These are phyloP conservation scores for Rutilus rutilus DNA, from an alignment of 2,113 vertebrate species.

Conservation along the genomic window DNA sequence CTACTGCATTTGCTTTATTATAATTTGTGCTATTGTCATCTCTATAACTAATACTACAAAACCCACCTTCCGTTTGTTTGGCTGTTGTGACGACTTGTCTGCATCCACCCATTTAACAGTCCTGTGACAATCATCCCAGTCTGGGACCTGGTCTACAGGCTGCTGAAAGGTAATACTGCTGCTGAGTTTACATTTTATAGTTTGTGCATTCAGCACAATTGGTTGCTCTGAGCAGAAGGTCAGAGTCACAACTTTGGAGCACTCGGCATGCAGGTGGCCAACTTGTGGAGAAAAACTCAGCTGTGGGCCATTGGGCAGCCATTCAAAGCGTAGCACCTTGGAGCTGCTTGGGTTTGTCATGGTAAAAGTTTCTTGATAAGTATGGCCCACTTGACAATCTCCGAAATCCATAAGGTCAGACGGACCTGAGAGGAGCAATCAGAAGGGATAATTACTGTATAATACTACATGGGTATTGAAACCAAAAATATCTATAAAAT, in stretches of 20 bases:
- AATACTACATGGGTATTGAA: neutral
- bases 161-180: constrained; percentile 76
- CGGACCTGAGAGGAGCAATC: constrained; percentile 62
- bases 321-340: constrained; percentile 81
- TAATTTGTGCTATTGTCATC: neutral
- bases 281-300: constrained; percentile 83
- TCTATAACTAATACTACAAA: neutral
- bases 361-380: constrained; percentile 77
- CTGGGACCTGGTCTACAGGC: constrained; percentile 77
- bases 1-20: neutral
- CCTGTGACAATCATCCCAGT: constrained; percentile 85
- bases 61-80: constrained; percentile 77
- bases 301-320: constrained; percentile 68
- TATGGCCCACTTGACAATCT: constrained; percentile 77
- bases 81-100: neutral
- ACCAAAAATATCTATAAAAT: neutral
- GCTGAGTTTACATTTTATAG: constrained; percentile 78
- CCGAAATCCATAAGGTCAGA: constrained; percentile 83
- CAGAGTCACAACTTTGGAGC: constrained; percentile 82
- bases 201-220: constrained; percentile 66
- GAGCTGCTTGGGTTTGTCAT: constrained; percentile 82
- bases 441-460: neutral
- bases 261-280: constrained; percentile 88
- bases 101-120: constrained; percentile 76
- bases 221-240: constrained; percentile 78